Conservation (phyloP, 2,113 vertebrate species). For the Machaerirhynchus nigripectus region DNA sequence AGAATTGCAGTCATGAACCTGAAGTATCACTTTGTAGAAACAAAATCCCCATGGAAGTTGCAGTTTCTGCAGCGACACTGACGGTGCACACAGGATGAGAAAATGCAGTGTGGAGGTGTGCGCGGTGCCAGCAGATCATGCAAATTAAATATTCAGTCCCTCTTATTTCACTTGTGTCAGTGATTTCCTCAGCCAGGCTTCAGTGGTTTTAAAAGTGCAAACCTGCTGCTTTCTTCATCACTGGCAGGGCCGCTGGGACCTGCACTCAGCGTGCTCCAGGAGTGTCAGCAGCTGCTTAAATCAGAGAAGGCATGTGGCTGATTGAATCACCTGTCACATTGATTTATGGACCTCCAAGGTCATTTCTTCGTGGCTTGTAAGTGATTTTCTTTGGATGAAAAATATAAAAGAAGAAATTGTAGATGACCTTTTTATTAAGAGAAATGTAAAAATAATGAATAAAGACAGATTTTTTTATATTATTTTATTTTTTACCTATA, state of each 20-base stretch:
- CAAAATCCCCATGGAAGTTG: accelerated
- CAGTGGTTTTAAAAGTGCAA: constrained; percentile 51
- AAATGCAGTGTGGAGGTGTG: neutral
- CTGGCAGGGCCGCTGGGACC: neutral
- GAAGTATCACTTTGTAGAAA: neutral
- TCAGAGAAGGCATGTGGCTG: constrained; percentile 32
- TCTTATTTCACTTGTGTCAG: constrained; percentile 53
- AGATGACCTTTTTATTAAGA: neutral
- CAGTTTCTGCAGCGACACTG: neutral
- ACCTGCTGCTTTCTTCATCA: constrained; percentile 29
- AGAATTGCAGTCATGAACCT: neutral
- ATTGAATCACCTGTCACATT: constrained; percentile 59
- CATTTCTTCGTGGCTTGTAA: neutral
- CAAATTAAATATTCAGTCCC: constrained; percentile 31
- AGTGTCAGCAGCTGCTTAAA: constrained; percentile 54
- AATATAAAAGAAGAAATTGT: neutral
- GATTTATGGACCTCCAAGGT: constrained; percentile 61
- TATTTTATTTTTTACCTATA: neutral
- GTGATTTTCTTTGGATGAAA: neutral
- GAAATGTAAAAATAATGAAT: neutral
- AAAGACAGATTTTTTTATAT: neutral
- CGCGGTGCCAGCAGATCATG: neutral
- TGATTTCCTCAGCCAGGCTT: constrained; percentile 59
- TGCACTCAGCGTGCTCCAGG: neutral
- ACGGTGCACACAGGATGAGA: accelerated